phyloP scores from a whole-genome alignment of 2,797 vertebrate species.

The Macrochelys suwanniensis region DNA sequence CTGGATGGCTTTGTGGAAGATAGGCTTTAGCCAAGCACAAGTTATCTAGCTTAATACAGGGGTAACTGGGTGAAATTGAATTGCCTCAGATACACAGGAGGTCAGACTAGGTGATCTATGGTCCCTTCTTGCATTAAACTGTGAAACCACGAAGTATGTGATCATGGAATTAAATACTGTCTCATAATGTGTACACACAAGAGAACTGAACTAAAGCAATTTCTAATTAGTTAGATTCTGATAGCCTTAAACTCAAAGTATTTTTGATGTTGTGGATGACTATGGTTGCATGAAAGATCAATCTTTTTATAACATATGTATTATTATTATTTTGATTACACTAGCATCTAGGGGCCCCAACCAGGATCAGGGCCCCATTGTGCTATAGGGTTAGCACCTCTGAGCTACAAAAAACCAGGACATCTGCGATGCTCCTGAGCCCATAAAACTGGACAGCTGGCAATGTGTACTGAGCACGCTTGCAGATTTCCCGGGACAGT shows the following conservation, averaged over 20 bases:
- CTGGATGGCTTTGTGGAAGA: not conserved
- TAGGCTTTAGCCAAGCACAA: not conserved
- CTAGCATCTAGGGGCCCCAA: not conserved
- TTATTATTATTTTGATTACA: not conserved
- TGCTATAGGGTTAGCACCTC: not conserved
- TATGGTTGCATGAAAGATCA: not conserved
- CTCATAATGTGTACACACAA: not conserved
- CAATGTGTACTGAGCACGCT: not conserved
- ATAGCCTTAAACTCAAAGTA: not conserved
- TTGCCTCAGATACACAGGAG: not conserved
- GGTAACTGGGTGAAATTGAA: not conserved
- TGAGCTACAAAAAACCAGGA: not conserved
- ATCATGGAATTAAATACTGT: slow-evolving; percentile 42
- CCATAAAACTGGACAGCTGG: not conserved
- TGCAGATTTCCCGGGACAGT: not conserved
- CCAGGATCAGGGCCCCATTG: not conserved
- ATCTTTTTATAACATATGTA: not conserved
- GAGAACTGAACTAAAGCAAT: slow-evolving; percentile 3
- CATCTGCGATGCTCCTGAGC: not conserved
- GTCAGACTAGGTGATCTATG: fast-evolving
- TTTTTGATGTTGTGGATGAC: not conserved
- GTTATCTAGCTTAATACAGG: slow-evolving; percentile 18
- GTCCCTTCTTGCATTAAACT: slow-evolving; percentile 45
- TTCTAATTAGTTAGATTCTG: not conserved
- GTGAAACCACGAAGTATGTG: slow-evolving; percentile 20